phyloP scores from a whole-genome alignment of 2,888 invertebrate species.

The Trissonchulus sp. region DNA sequence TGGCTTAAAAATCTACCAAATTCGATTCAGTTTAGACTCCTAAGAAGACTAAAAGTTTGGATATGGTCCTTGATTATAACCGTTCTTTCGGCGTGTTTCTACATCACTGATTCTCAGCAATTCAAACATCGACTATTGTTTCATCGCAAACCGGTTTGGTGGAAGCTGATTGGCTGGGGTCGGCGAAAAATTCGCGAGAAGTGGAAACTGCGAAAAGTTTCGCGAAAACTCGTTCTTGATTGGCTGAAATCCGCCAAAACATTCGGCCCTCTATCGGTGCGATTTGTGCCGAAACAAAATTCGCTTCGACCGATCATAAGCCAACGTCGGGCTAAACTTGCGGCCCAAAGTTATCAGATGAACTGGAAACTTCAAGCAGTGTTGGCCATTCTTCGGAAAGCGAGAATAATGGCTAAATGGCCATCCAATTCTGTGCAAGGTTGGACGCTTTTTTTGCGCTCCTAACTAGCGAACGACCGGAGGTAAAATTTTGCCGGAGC shows the following conservation, averaged over 20 bases:
- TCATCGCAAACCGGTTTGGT: constrained; percentile 26
- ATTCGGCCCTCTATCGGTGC: background rate
- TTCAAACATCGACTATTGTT: constrained; percentile 20
- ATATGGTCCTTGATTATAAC: background rate
- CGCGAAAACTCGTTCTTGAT: background rate
- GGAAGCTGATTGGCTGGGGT: background rate
- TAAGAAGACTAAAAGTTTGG: background rate
- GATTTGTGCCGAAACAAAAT: background rate
- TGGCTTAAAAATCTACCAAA: background rate
- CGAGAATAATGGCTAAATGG: too few relatives aligned
- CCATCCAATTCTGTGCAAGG: too few relatives aligned
- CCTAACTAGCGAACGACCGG: too few relatives aligned
- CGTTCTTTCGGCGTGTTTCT: background rate
- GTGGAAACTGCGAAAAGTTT: background rate
- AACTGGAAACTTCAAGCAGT: too few relatives aligned
- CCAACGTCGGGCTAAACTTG: too few relatives aligned
- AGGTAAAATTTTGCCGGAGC: too few relatives aligned
- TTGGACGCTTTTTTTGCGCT: too few relatives aligned
- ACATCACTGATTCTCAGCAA: constrained; percentile 21
- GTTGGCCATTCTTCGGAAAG: too few relatives aligned
- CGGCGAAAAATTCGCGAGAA: background rate
- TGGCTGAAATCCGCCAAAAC: background rate
- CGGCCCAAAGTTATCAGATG: too few relatives aligned
- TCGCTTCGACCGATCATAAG: background rate
- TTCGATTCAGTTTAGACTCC: background rate